Evolutionary conservation across 1,140 invertebrate genomes (phyloP), one percentile per base, ranked within the genome.

Genomic region (Bombus sibiricus): DNA sequence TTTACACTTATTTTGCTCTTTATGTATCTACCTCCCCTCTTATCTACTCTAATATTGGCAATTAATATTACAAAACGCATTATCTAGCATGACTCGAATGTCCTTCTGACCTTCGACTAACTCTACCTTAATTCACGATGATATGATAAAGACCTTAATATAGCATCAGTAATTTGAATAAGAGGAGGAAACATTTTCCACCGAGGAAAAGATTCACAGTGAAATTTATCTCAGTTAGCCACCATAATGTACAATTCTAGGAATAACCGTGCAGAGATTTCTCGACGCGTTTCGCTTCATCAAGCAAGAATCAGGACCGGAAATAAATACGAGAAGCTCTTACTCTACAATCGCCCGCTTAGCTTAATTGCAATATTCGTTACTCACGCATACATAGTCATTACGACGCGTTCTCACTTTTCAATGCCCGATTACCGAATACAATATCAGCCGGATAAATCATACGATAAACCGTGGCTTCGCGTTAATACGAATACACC

Each of bases 311-410:
- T 15, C 32, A 6, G 13, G 8, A 32, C 39, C 59, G 72, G 57
- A 77, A 83, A 66, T 68, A 83, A 77, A 83, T 77, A 83, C 47
- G 81, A 53, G 47, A 25, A 39, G 28, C 62, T 57, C 75, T 77
- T 47, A 75, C 73, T 25, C 32, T 53, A 47, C 32, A 37, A 34
- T 34, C 32, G 28, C 34, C 41, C 41, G 73, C 34, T 76, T 68
- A 73, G 13, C 73, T 83, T 83, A 77, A 83, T 83, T 83, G 81
- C 59, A 68, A 83, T 83, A 53, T 64, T 57, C 81, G 41, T 76
- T 53, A 28, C 68, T 77, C 81, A 43, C 41, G 18, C 59, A 22
- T n/a, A 15, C 59, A n/a, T 57, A 22, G 73, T 68, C 76, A 57
- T 83, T 83, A 83, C 34, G 34, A 68, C 22, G 43, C 28, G 59